These are phyloP conservation scores for Scaptomyza caliginosa DNA, from an alignment of 2,888 invertebrate genomes.

Conservation along the genomic window DNA sequence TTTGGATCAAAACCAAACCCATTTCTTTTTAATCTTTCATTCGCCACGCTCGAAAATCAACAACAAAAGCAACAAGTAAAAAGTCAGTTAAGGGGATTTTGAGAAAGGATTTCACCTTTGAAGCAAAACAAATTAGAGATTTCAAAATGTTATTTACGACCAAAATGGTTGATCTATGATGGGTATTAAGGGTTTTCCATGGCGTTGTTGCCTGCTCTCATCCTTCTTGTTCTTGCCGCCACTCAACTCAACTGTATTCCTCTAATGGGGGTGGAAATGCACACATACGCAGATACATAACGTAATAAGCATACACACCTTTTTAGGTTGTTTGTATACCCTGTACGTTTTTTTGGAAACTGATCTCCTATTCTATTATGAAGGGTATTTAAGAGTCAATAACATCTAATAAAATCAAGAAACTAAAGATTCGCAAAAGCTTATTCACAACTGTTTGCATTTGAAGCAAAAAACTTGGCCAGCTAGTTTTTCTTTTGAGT, in stretches of 20 bases:
- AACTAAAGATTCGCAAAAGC: neutral
- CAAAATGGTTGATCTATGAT: conserved; percentile 81
- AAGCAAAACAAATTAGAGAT: conserved; percentile 82
- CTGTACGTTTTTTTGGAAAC: conserved; percentile 1
- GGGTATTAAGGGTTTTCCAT: conserved; percentile 72
- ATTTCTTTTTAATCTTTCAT: conserved; percentile 35
- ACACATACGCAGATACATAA: neutral
- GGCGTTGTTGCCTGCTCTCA: conserved; percentile 40
- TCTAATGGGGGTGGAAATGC: conserved; percentile 38
- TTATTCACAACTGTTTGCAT: conserved; percentile 3
- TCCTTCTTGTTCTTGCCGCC: conserved; percentile 39
- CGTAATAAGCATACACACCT: conserved; percentile 39
- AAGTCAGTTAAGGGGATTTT: conserved; percentile 54
- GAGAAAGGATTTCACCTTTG: conserved; percentile 78
- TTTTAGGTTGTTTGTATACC: conserved; percentile 19
- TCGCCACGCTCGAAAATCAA: conserved; percentile 31
- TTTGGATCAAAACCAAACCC: conserved; percentile 25
- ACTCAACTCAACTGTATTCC: neutral
- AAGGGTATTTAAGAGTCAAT: neutral
- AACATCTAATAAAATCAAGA: neutral
- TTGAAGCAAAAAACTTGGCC: conserved; percentile 12
- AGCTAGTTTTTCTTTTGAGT: conserved; percentile 14
- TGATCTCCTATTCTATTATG: neutral
- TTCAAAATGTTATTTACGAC: conserved; percentile 80
- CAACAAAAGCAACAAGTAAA: conserved; percentile 43